Evolutionary conservation across 2,888 invertebrate species (phyloP).

Genomic region (Andrena haemorrhoa): DNA sequence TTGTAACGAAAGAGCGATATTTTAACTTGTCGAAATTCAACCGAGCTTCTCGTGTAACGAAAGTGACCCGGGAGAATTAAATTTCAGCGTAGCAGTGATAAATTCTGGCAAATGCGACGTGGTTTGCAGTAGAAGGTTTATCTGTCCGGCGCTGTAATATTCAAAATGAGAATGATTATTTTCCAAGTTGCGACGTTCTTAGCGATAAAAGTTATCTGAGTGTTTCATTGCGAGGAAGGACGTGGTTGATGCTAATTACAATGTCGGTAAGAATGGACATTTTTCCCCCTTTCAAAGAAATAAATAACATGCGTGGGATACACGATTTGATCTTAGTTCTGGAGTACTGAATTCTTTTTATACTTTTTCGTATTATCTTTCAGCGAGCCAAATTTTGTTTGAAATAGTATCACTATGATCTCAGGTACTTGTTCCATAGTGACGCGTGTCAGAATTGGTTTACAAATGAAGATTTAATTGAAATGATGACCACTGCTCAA

Average conservation of each 20-base stretch:
- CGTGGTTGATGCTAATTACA: not conserved
- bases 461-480: too few species aligned
- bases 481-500: too few species aligned
- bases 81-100: slow-evolving; percentile 4
- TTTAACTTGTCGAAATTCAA: slow-evolving; percentile 1
- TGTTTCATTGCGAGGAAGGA: not conserved
- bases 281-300: not conserved
- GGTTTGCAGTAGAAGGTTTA: not conserved
- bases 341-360: too few species aligned
- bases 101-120: not conserved
- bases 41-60: not conserved
- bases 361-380: too few species aligned
- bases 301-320: not conserved
- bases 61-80: not conserved
- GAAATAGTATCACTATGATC: too few species aligned
- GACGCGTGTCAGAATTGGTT: too few species aligned
- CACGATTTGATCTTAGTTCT: not conserved
- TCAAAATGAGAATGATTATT: slow-evolving; percentile 11
- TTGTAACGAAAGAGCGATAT: not conserved
- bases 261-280: not conserved
- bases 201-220: slow-evolving; percentile 4
- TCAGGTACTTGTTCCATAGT: too few species aligned
- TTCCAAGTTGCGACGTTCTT: not conserved
- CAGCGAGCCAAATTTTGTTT: too few species aligned
- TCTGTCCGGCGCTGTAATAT: not conserved